A percentile compares a stretch with the other conserved stretches of the same genome.
phyloP scores from a whole-genome alignment of 2,888 invertebrate genomes.

The Apantesis nais region DNA sequence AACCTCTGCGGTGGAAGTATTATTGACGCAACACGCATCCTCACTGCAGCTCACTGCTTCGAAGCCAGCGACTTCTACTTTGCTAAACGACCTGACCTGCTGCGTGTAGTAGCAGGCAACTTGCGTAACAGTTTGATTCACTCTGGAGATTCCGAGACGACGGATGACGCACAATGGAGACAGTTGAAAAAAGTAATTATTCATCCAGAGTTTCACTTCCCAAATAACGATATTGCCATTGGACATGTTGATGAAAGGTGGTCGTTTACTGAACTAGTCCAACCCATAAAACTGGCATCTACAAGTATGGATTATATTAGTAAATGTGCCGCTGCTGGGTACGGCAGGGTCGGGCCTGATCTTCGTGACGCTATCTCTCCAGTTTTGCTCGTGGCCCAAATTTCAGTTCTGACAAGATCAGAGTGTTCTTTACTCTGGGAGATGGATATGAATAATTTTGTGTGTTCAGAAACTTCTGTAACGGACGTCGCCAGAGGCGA shows the following conservation, averaged over 20 bases:
- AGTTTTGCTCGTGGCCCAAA: conserved; percentile 55
- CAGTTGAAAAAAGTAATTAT: conserved; percentile 11
- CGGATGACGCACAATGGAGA: conserved; percentile 31
- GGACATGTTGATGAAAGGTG: conserved; percentile 48
- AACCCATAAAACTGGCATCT: conserved; percentile 46
- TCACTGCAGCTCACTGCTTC: conserved; percentile 75
- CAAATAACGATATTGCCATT: conserved; percentile 63
- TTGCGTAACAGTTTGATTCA: conserved; percentile 51
- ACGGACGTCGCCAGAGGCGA: conserved; percentile 58
- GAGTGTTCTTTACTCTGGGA: conserved; percentile 63
- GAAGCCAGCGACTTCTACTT: conserved; percentile 61
- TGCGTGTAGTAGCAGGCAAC: conserved; percentile 64
- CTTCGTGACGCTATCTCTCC: conserved; percentile 35
- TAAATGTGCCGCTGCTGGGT: conserved; percentile 61
- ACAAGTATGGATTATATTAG: conserved; percentile 49
- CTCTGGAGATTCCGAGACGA: conserved; percentile 48
- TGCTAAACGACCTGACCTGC: conserved; percentile 35
- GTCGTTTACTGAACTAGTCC: conserved; percentile 49
- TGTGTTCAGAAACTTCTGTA: conserved; percentile 36
- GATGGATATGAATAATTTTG: conserved; percentile 53
- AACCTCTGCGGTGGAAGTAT: conserved; percentile 72
- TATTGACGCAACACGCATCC: conserved; percentile 52
- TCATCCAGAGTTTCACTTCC: conserved; percentile 30
- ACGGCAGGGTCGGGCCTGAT: conserved; percentile 50
- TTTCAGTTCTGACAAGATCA: conserved; percentile 51